Conservation (phyloP, 2,797 vertebrate species). For the Phylloscopus collybita region DNA sequence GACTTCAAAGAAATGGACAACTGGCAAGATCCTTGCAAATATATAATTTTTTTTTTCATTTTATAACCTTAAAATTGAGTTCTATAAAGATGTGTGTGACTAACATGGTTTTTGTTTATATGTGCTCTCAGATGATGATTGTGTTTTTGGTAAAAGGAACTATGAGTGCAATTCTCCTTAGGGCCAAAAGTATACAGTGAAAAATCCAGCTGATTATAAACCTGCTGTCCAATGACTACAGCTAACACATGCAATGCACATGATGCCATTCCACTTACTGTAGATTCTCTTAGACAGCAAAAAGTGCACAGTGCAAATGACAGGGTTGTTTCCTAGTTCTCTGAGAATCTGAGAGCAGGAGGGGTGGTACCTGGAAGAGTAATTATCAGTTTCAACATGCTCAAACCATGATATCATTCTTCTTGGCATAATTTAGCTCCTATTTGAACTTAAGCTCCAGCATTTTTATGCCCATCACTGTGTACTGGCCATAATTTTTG, state of each 20-base stretch:
- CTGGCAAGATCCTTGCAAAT: slow-evolving; percentile 6
- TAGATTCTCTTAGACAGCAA: slow-evolving; percentile 23
- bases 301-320: slow-evolving; percentile 67
- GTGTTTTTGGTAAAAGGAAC: not conserved
- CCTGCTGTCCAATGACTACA: not conserved
- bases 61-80: not conserved
- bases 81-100: not conserved
- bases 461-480: not conserved
- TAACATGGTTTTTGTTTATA: not conserved
- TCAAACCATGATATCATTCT: not conserved
- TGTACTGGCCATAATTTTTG: not conserved
- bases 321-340: slow-evolving; percentile 11
- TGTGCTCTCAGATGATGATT: not conserved
- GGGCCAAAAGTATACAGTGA: not conserved
- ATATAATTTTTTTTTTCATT: not conserved
- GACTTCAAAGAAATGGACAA: not conserved
- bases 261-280: not conserved
- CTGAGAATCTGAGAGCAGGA: not conserved
- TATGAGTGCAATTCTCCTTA: slow-evolving; percentile 4
- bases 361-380: not conserved
- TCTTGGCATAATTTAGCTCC: not conserved
- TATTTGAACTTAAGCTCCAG: not conserved
- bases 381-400: not conserved
- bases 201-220: slow-evolving; percentile 12
- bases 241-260: not conserved